Evolutionary conservation across 2,113 vertebrate genomes (phyloP).

Genomic region (Peucedramus taeniatus): DNA sequence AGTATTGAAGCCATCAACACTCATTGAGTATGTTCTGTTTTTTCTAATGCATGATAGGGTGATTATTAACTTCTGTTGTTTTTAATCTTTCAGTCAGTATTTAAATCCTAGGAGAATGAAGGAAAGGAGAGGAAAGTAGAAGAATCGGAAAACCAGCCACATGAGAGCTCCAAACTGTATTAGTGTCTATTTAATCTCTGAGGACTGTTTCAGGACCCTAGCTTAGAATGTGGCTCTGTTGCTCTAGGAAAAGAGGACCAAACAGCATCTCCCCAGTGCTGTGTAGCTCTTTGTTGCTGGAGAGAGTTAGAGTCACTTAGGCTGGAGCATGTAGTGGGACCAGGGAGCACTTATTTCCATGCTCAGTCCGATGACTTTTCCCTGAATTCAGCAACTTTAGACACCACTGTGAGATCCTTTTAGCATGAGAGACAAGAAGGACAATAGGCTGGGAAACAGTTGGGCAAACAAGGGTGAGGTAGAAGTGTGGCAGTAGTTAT

Average conservation of each 20-base stretch:
- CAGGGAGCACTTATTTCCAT: background rate
- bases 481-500: background rate
- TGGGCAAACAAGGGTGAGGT: background rate
- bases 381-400: background rate
- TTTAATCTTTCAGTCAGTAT: constrained; percentile 12
- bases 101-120: background rate
- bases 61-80: constrained; percentile 1
- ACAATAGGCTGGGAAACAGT: background rate
- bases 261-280: background rate
- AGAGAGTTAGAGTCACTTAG: background rate
- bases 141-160: background rate
- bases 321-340: background rate
- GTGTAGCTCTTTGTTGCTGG: background rate
- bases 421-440: background rate
- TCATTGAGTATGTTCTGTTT: background rate
- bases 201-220: background rate
- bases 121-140: background rate
- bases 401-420: background rate
- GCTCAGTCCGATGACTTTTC: background rate
- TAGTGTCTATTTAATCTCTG: background rate
- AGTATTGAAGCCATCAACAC: background rate
- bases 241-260: background rate
- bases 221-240: background rate
- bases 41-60: background rate
- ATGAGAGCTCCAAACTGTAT: background rate